A percentile compares a stretch with the other conserved stretches of the same genome.
Conservation (phyloP, 2,113 vertebrate species). For the Sceloporus undulatus region DNA sequence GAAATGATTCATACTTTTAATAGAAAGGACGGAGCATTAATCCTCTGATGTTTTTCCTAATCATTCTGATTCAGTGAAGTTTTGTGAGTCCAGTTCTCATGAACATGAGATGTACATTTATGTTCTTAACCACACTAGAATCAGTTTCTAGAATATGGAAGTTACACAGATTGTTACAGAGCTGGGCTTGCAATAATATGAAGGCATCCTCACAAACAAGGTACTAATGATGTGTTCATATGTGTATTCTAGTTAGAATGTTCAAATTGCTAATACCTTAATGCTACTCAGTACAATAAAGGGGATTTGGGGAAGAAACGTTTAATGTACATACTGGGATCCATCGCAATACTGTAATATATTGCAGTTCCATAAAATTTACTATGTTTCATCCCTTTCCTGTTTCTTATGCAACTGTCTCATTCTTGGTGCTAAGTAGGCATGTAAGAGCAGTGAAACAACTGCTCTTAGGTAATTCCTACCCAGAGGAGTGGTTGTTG, state of each 20-base stretch:
- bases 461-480: background rate
- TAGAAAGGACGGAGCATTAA: background rate
- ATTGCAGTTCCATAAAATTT: too few relatives aligned
- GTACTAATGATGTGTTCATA: background rate
- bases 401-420: background rate
- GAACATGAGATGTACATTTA: background rate
- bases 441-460: background rate
- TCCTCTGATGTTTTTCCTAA: constrained; percentile 10
- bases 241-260: background rate
- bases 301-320: background rate
- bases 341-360: background rate
- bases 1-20: constrained; percentile 17
- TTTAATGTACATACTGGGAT: background rate
- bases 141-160: background rate
- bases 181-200: background rate
- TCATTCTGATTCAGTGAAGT: background rate
- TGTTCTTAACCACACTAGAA: background rate
- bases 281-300: background rate
- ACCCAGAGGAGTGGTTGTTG: background rate
- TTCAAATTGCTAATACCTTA: background rate
- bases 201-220: background rate
- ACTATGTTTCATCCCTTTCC: background rate
- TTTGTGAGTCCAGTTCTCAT: background rate
- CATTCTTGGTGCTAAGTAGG: background rate
- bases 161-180: too few relatives aligned